phyloP scores from a whole-genome alignment of 92 coral and sea anemone species.

The Virgularia gustaviana region DNA sequence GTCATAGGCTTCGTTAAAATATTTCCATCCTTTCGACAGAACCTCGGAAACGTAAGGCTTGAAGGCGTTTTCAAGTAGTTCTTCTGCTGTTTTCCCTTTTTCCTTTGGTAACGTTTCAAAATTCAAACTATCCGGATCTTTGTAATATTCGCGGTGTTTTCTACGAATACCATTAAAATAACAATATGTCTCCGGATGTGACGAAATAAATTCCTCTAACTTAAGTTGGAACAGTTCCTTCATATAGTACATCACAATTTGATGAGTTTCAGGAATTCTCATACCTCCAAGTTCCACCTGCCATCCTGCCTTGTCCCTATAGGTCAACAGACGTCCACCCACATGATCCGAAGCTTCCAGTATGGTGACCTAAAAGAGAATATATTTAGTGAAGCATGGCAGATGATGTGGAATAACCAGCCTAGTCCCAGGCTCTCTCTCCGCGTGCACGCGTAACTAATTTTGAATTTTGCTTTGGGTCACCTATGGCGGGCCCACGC shows the following conservation, averaged over 20 bases:
- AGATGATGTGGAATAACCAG: too few species aligned
- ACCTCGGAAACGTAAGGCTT: background rate
- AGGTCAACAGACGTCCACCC: background rate
- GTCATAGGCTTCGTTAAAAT: background rate
- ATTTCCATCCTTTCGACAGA: background rate
- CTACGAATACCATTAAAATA: background rate
- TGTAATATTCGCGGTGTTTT: background rate
- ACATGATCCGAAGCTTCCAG: conserved; percentile 12
- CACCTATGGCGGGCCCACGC: too few species aligned
- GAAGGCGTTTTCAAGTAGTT: background rate
- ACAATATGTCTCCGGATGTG: background rate
- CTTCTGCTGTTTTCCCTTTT: background rate
- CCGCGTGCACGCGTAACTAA: too few species aligned
- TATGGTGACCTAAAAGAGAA: background rate
- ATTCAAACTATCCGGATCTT: background rate
- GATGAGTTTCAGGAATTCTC: conserved; percentile 1
- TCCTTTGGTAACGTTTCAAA: background rate
- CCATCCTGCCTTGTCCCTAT: conserved; percentile 23
- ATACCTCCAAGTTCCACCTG: conserved; percentile 5
- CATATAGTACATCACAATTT: background rate
- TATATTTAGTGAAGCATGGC: too few species aligned
- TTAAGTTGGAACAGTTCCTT: conserved; percentile 7
- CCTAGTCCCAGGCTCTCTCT: too few species aligned
- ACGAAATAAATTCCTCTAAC: background rate
- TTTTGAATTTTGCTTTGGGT: too few species aligned